Percentiles rank a stretch among this genome's conserved stretches.
Conservation (phyloP, 2,797 vertebrate species). For the Balearica regulorum region DNA sequence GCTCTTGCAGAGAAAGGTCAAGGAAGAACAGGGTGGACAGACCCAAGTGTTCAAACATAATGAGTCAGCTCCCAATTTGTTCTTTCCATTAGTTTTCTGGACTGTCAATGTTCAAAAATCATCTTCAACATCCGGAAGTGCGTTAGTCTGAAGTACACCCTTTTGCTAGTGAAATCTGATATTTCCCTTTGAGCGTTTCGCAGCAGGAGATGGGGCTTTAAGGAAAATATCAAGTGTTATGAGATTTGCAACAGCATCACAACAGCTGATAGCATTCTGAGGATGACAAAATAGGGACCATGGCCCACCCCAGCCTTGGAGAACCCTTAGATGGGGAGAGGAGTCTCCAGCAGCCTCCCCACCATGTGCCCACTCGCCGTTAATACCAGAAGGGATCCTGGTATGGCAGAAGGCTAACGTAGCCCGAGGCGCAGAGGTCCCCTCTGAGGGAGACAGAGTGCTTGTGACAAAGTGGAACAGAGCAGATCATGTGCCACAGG, state of each 20-base stretch:
- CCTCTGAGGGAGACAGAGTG: background rate
- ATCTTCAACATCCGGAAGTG: background rate
- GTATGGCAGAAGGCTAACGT: background rate
- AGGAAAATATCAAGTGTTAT: background rate
- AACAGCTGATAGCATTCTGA: background rate
- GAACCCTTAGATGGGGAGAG: background rate
- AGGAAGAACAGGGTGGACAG: background rate
- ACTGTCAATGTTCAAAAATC: background rate
- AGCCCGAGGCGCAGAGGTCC: background rate
- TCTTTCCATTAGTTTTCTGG: background rate
- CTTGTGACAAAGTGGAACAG: background rate
- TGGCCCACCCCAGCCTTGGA: background rate
- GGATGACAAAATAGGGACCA: background rate
- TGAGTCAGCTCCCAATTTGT: background rate
- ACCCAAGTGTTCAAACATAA: background rate
- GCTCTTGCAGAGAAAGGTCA: background rate
- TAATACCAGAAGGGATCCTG: background rate
- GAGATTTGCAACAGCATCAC: background rate
- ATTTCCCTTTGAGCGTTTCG: background rate
- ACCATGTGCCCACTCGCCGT: fast-evolving
- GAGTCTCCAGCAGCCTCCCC: background rate
- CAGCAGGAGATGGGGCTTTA: background rate
- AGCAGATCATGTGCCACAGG: background rate
- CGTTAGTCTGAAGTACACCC: background rate
- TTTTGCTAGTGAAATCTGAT: background rate